Evolutionary conservation across 2,113 vertebrate genomes (phyloP).

Genomic region (Lepisosteus oculatus): DNA sequence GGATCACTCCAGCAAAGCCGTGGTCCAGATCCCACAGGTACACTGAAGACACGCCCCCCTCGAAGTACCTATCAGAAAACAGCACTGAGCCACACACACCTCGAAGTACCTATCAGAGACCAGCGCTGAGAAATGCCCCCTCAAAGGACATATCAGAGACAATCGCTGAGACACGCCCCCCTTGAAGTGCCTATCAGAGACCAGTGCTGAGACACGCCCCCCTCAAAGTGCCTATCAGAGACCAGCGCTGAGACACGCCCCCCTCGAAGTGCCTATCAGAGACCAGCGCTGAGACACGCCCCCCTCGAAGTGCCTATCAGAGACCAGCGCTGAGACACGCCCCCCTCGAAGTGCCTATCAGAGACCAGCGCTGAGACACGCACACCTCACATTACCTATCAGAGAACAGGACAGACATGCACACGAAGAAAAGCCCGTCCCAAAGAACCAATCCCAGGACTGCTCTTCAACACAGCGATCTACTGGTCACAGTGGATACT

Average conservation of each 20-base stretch:
- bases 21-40: constrained; percentile 99
- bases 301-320: background rate
- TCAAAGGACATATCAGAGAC: background rate
- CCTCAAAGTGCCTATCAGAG: too few species aligned
- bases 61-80: constrained; percentile 82
- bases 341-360: too few species aligned
- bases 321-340: too few species aligned
- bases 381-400: background rate
- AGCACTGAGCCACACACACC: constrained; percentile 5
- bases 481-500: constrained; percentile 38
- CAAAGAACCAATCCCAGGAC: background rate
- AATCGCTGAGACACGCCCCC: background rate
- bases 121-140: constrained; percentile 79
- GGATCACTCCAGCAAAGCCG: constrained; percentile 96
- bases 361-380: too few species aligned
- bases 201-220: too few species aligned
- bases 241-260: constrained; percentile 27
- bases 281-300: background rate
- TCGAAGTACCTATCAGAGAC: background rate
- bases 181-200: too few species aligned
- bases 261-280: constrained; percentile 45
- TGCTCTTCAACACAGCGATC: background rate
- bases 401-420: constrained; percentile 62
- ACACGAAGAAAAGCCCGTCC: constrained; percentile 58
- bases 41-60: constrained; percentile 96